These are phyloP conservation scores for Spizella passerina DNA, from an alignment of 2,797 vertebrate genomes.

Conservation along the genomic window DNA sequence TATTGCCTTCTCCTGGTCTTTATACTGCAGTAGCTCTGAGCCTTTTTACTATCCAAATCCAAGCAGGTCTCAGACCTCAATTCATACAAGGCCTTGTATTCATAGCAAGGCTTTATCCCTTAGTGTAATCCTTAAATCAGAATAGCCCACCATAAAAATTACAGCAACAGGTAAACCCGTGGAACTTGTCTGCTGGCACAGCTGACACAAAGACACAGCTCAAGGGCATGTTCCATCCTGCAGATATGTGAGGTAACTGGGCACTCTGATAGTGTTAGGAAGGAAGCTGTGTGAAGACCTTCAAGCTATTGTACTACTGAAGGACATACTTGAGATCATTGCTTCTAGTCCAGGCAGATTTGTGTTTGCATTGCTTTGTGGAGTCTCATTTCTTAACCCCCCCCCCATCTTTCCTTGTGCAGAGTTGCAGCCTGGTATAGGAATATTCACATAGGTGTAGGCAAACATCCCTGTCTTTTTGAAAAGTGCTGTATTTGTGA, in stretches of 20 bases:
- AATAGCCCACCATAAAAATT: neutral
- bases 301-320: neutral
- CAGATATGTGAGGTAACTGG: neutral
- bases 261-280: neutral
- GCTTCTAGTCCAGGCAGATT: neutral
- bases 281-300: neutral
- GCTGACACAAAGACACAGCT: neutral
- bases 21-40: neutral
- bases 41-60: neutral
- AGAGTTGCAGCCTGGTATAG: neutral
- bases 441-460: neutral
- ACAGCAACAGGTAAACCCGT: neutral
- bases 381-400: neutral
- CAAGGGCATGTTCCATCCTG: neutral
- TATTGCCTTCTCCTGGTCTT: neutral
- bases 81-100: neutral
- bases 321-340: neutral
- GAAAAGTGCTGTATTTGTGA: neutral
- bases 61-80: neutral
- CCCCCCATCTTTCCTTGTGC: neutral
- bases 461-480: neutral
- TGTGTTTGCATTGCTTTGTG: neutral
- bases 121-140: neutral
- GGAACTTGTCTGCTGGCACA: neutral
- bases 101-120: neutral